Conservation (phyloP, 2,797 vertebrate genomes). For the Betta splendens region DNA sequence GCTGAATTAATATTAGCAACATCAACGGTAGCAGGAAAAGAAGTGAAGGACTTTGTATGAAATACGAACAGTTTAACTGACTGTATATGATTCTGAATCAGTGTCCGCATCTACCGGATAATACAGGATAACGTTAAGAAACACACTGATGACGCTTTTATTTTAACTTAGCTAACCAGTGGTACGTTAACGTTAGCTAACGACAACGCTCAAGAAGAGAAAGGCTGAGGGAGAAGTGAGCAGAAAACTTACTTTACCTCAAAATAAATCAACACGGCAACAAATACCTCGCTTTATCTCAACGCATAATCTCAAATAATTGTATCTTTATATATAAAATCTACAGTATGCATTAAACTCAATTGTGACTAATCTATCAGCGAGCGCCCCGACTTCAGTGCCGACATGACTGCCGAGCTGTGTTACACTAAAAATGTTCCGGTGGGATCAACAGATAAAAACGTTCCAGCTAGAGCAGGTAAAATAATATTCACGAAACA, state of each 20-base stretch:
- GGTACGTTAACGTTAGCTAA: conserved; percentile 69
- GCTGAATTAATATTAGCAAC: not conserved
- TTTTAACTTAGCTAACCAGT: conserved; percentile 53
- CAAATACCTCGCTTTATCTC: conserved; percentile 10
- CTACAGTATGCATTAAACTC: conserved; percentile 13
- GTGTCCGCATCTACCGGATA: not conserved
- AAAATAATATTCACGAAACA: no score
- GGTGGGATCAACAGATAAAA: conserved; percentile 1
- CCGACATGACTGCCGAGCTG: conserved; percentile 67
- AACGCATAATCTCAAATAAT: conserved; percentile 33
- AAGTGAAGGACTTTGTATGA: not conserved
- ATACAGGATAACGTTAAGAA: not conserved
- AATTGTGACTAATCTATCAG: conserved; percentile 41
- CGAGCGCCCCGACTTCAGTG: conserved; percentile 39
- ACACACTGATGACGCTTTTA: conserved; percentile 10
- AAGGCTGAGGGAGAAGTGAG: conserved; percentile 54
- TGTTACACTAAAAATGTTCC: conserved; percentile 59
- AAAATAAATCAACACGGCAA: conserved; percentile 40
- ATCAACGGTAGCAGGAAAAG: not conserved
- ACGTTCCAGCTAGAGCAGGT: conserved; percentile 33
- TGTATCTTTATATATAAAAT: conserved; percentile 4
- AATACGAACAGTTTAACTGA: not conserved
- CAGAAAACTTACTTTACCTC: conserved; percentile 68
- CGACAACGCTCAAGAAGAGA: conserved; percentile 42
- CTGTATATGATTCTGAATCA: not conserved